Evolutionary conservation across 2,113 vertebrate species (phyloP).

Genomic region (Muntiacus muntjak): DNA sequence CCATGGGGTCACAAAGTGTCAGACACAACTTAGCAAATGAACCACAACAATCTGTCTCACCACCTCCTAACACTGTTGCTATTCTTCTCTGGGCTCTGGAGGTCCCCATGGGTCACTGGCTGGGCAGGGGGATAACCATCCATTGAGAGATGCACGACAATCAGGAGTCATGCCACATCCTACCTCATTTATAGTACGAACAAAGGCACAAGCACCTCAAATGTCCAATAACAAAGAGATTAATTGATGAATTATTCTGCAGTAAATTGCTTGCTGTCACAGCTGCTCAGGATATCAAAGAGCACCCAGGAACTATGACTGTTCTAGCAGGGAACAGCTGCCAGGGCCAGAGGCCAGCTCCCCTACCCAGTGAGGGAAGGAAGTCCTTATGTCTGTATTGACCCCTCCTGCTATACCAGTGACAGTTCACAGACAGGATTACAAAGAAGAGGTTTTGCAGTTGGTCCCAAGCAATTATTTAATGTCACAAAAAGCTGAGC

Average conservation of each 20-base stretch:
- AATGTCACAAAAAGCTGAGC: neutral
- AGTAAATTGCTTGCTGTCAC: slow-evolving; percentile 15
- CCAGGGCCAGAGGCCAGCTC: neutral
- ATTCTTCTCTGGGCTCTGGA: neutral
- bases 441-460: neutral
- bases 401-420: neutral
- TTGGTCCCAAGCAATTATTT: neutral
- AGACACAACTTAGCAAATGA: neutral
- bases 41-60: neutral
- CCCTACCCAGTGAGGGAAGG: neutral
- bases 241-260: slow-evolving; percentile 32
- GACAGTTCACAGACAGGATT: neutral
- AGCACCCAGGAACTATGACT: neutral
- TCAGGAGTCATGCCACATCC: neutral
- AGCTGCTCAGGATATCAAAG: slow-evolving; percentile 45
- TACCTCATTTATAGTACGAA: neutral
- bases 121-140: neutral
- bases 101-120: neutral
- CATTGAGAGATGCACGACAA: neutral
- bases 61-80: neutral
- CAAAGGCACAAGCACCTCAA: neutral
- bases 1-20: neutral
- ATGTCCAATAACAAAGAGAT: slow-evolving; percentile 45
- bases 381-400: neutral
- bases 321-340: slow-evolving; percentile 26